A percentile compares a stretch with the other conserved stretches of the same genome.
These are phyloP conservation scores for Epirrhoe tristata DNA, from an alignment of 2,888 invertebrate genomes.

Conservation along the genomic window DNA sequence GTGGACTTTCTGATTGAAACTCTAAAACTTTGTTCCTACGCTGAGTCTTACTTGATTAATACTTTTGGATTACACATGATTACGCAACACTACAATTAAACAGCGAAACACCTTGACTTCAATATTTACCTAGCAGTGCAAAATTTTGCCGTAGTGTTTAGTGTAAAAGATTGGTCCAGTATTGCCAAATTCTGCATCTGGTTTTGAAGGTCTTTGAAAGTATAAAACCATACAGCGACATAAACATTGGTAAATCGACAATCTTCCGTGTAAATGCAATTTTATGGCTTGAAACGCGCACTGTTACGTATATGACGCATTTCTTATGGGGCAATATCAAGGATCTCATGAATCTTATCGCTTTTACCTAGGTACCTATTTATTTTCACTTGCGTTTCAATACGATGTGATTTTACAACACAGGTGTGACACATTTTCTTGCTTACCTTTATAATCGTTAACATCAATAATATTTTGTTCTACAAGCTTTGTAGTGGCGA, in stretches of 20 bases:
- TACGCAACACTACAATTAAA: constrained; percentile 32
- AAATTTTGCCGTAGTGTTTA: constrained; percentile 23
- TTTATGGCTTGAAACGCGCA: constrained; percentile 12
- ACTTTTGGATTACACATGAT: constrained; percentile 25
- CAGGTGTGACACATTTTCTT: background rate
- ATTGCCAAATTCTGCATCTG: constrained; percentile 35
- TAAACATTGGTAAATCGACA: background rate
- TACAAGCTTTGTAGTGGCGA: background rate
- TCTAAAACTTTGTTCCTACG: background rate
- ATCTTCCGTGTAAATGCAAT: constrained; percentile 11
- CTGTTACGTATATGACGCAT: constrained; percentile 6
- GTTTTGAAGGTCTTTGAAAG: constrained; percentile 38
- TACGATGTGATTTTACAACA: background rate
- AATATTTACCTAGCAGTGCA: constrained; percentile 33
- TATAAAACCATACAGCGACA: constrained; percentile 4
- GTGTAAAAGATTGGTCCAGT: constrained; percentile 18
- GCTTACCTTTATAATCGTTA: background rate
- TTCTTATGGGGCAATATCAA: constrained; percentile 18
- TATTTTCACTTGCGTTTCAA: constrained; percentile 9
- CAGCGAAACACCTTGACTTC: constrained; percentile 38
- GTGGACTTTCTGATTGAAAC: too few relatives aligned
- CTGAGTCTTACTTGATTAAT: constrained; percentile 23
- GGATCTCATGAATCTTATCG: constrained; percentile 23
- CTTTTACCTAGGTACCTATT: constrained; percentile 11
- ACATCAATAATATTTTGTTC: background rate